Percentiles rank a stretch among this genome's conserved stretches.
These are phyloP conservation scores for Apodemus speciosus DNA, from an alignment of 2,113 vertebrate species.

Conservation along the genomic window DNA sequence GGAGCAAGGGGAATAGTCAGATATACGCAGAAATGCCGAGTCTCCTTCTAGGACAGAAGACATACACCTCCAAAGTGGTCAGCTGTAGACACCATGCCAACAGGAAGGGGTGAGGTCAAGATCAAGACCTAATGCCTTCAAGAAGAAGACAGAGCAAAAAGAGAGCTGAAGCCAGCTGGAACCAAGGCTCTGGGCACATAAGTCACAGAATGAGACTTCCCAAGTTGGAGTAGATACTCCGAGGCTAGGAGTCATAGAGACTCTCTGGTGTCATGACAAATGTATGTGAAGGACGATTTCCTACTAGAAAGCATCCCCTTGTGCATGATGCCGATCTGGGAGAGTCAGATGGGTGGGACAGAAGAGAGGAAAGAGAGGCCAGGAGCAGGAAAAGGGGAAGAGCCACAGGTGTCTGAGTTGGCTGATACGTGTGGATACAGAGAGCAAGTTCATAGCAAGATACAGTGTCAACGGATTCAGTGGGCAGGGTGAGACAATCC, in stretches of 20 bases:
- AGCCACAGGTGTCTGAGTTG: background rate
- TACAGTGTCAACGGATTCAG: no score
- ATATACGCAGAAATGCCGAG: background rate
- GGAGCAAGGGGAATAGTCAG: background rate
- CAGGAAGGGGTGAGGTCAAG: background rate
- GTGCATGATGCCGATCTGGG: no score
- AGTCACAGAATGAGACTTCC: background rate
- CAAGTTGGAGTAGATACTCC: background rate
- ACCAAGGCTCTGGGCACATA: no score
- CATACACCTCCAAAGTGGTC: background rate
- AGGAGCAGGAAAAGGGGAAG: background rate
- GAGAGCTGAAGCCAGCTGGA: background rate
- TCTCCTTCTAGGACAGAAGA: background rate
- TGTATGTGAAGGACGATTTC: background rate
- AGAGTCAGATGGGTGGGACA: background rate
- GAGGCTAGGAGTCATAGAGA: background rate
- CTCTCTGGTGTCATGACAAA: background rate
- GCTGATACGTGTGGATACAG: background rate
- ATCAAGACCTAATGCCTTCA: background rate
- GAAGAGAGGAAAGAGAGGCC: background rate
- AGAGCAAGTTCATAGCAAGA: background rate
- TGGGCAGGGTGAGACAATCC: rapidly evolving
- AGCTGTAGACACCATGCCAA: background rate
- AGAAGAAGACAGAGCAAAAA: background rate
- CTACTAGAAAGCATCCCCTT: background rate